Evolutionary conservation across 2,797 vertebrate species (phyloP).

Genomic region (Bradypodion ventrale): DNA sequence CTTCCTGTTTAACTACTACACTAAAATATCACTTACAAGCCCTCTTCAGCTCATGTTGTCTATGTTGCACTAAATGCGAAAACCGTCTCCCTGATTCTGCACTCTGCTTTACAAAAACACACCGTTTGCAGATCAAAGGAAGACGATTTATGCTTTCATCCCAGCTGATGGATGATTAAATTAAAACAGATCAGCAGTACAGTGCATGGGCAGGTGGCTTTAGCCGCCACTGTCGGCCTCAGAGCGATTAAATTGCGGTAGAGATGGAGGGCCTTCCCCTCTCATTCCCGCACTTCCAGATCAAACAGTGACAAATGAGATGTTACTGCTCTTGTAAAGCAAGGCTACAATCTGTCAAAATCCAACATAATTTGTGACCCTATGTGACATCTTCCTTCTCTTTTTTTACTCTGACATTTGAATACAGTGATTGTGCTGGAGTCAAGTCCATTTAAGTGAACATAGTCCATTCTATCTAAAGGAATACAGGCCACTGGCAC

Average conservation of each 20-base stretch:
- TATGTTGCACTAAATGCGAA: conserved; percentile 51
- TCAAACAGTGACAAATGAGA: conserved; percentile 92
- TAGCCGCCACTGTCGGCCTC: conserved; percentile 75
- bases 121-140: conserved; percentile 80
- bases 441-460: conserved; percentile 82
- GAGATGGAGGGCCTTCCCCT: conserved; percentile 85
- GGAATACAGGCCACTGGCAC: conserved; percentile 75
- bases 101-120: conserved; percentile 68
- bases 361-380: conserved; percentile 89
- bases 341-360: conserved; percentile 93
- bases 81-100: conserved; percentile 66
- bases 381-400: conserved; percentile 81
- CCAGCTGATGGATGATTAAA: conserved; percentile 87
- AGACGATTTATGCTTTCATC: conserved; percentile 85
- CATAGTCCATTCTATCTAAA: conserved; percentile 78
- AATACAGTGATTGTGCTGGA: conserved; percentile 82
- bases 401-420: conserved; percentile 81
- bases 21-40: conserved; percentile 58
- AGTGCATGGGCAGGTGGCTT: conserved; percentile 87
- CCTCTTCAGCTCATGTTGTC: conserved; percentile 50
- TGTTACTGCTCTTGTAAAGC: conserved; percentile 88
- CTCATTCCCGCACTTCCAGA: conserved; percentile 85
- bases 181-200: conserved; percentile 88
- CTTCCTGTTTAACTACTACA: conserved; percentile 36
- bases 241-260: conserved; percentile 83